Evolutionary conservation across 2,888 invertebrate genomes (phyloP), one percentile per base, ranked within the genome.

Genomic region (Aspidapion aeneum): DNA sequence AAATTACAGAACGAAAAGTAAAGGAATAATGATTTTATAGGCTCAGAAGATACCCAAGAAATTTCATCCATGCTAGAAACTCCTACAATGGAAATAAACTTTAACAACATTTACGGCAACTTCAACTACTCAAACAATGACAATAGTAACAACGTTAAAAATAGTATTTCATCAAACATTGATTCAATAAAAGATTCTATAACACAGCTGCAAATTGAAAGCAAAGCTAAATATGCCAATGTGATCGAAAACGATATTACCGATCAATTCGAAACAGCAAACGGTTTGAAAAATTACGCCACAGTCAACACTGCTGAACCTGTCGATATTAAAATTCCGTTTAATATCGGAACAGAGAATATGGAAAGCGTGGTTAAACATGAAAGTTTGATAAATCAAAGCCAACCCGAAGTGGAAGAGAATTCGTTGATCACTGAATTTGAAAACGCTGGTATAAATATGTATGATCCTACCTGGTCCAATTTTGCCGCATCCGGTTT

Each of bases 381-480:
- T 18, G 67, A 67, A 48, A 72, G 79, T 9, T 74, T 79, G 61
- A 71, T 73, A 21, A 77, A 79, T 63, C 74, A 77, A 59, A 76
- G 77, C 0, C 74, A 78, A 63, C 73, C 78, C 66, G 74, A 76
- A 63, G 68, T 79, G 35, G 78, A 78, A 64, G 79, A 78, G 56
- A 79, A 74, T 69, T 79, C 80, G 0, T 76, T 80, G 22, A 80
- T 80, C 22, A 78, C 78, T 1, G 80, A 80, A 69, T 79, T 80
- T 60, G 78, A 79, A 69, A 79, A 79, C 63, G 76, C 76, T 16
- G 77, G 74, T 19, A 74, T 79, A 35, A 75, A 77, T 70, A 71
- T 79, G 64, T 77, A 76, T 51, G 78, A 77, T 66, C 73, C 76
- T 21, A 72, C 17, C 12, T 35, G 35, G 35, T 12, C 35, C 5